phyloP scores from a whole-genome alignment of 1,140 invertebrate species.

The Galendromus occidentalis region DNA sequence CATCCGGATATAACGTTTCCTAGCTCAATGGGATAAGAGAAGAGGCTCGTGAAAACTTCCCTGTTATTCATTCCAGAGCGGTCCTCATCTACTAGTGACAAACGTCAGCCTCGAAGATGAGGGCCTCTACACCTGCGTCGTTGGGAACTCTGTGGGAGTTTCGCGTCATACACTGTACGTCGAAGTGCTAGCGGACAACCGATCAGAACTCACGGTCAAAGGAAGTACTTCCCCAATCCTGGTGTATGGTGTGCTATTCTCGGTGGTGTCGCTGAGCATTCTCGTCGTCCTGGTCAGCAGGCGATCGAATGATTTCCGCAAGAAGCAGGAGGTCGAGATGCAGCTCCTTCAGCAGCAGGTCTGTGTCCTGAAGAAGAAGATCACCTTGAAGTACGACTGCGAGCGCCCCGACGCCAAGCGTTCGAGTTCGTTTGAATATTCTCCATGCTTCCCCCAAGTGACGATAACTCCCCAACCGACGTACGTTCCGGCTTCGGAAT shows the following conservation, averaged over 20 bases:
- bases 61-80: slow-evolving; percentile 32
- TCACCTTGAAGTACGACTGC: background rate
- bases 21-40: background rate
- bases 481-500: slow-evolving; percentile 66
- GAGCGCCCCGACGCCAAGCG: background rate
- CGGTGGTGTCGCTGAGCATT: background rate
- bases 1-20: background rate
- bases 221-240: background rate
- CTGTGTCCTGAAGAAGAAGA: slow-evolving; percentile 18
- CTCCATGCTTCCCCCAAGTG: slow-evolving; percentile 27
- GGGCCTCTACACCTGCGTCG: slow-evolving; percentile 81
- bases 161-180: slow-evolving; percentile 59
- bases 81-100: slow-evolving; percentile 31
- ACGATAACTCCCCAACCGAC: slow-evolving; percentile 39
- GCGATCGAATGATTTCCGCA: background rate
- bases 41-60: slow-evolving; percentile 24
- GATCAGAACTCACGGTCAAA: background rate
- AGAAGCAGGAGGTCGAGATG: slow-evolving; percentile 14
- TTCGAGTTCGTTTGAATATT: background rate
- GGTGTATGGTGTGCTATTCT: background rate
- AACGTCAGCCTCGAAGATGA: slow-evolving; percentile 69
- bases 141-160: slow-evolving; percentile 54
- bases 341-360: slow-evolving; percentile 19
- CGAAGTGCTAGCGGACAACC: slow-evolving; percentile 53
- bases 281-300: background rate